Evolutionary conservation across 2,797 vertebrate genomes (phyloP), one percentile per base, ranked within the genome.

Genomic region (Tinamus major): DNA sequence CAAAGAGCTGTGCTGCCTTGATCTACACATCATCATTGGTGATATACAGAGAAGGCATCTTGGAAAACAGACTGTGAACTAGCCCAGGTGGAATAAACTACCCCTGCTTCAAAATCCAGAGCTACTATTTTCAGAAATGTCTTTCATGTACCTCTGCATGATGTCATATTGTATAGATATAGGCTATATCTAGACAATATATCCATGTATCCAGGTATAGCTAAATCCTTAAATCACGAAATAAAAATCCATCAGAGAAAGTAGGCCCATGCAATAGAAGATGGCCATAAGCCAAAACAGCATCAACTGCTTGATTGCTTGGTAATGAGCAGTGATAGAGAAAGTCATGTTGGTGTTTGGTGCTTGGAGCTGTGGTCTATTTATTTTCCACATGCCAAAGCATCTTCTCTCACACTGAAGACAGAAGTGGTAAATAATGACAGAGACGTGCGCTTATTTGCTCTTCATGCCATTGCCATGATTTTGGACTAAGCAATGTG

Each of bases 31-130:
- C 46, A 6, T 13, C 13, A 18, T 13, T 51, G 35, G 11, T 17
- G 42, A 42, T 9, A 39, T 1, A 1, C 24, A 55, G 12, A 65
- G 19, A 29, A 4, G 10, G 4, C 2, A 53, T n/a, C 9, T 13
- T 14, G 17, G 59, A 49, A 92, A 79, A 6, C 6, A 62, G 24
- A 13, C 20, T 18, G 26, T 82, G 67, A 87, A 67, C 6, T 35
- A 59, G 4, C 15, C 29, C 29, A 26, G 13, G 10, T 13, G 49
- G 64, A 71, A 59, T 19, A 49, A 49, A 10, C 39, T 6, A 16
- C 2, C 1, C 2, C 20, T 53, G 13, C 37, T 81, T 81, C 23
- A 67, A 90, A 70, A 82, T 78, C 29, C 35, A 64, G 49, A 44
- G 5, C 51, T 77, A 24, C 4, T 64, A 4, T 39, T 51, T 61